Percentiles rank a stretch among this genome's conserved stretches.
Evolutionary conservation across 2,797 vertebrate species (phyloP).

Genomic region (Pogoniulus pusillus): DNA sequence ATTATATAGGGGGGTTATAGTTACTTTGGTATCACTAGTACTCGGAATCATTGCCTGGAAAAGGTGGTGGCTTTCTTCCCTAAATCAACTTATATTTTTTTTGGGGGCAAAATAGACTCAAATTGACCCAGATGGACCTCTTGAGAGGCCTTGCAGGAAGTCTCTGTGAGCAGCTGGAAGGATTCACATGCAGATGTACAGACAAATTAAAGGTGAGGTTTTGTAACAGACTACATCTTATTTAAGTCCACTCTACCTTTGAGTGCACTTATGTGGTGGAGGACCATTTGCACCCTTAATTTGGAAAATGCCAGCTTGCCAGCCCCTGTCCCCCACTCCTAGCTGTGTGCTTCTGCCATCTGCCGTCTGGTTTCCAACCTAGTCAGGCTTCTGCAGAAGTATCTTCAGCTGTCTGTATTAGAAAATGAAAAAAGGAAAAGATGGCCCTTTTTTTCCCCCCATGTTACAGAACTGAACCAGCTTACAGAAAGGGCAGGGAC

Average conservation of each 20-base stretch:
- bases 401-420: neutral
- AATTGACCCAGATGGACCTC: rapidly evolving
- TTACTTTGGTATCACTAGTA: neutral
- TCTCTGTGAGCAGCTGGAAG: neutral
- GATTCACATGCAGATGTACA: neutral
- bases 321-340: neutral
- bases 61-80: neutral
- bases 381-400: neutral
- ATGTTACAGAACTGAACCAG: neutral
- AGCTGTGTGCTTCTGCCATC: neutral
- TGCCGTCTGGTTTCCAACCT: neutral
- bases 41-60: neutral
- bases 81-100: neutral
- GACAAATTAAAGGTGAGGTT: neutral
- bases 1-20: neutral
- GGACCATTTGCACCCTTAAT: neutral
- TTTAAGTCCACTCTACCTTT: neutral
- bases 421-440: neutral
- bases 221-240: neutral
- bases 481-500: neutral
- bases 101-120: neutral
- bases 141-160: rapidly evolving
- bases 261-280: neutral
- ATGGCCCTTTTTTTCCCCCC: neutral
- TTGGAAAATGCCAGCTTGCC: neutral